Percentiles rank a stretch among this genome's conserved stretches.
Evolutionary conservation across 2,888 invertebrate species (phyloP).

Genomic region (Ormyrus nitidulus): DNA sequence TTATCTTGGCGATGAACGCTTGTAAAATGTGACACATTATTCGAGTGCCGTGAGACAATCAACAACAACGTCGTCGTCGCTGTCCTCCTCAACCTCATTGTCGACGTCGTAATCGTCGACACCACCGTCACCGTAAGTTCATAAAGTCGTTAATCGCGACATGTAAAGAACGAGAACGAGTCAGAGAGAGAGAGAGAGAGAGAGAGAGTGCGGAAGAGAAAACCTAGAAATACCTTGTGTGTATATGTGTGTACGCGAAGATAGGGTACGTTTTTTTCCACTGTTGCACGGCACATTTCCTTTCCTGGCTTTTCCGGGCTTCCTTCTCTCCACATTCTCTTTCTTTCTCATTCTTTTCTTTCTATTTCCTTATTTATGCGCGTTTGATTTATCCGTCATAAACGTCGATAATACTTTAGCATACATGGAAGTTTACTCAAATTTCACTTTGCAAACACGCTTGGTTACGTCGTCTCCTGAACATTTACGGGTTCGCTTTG

Average conservation of each 20-base stretch:
- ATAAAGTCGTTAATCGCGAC: not conserved
- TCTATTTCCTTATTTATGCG: not conserved
- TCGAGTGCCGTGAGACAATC: conserved; percentile 1
- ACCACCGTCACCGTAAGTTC: conserved; percentile 21
- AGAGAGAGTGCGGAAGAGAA: not conserved
- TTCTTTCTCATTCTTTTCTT: not conserved
- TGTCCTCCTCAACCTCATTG: conserved; percentile 3
- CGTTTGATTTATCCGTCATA: not conserved
- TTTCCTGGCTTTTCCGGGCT: not conserved
- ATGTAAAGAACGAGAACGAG: conserved; percentile 3
- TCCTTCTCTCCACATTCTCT: not conserved
- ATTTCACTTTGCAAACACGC: not conserved
- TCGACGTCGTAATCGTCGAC: conserved; percentile 23
- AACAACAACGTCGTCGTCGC: conserved; percentile 28
- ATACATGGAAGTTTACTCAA: not conserved
- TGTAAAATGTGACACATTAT: conserved; percentile 40
- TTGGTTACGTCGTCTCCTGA: not conserved
- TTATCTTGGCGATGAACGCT: not conserved
- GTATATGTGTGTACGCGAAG: conserved; percentile 1
- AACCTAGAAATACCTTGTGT: conserved; percentile 32
- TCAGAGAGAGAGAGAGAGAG: not conserved
- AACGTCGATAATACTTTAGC: conserved; percentile 8
- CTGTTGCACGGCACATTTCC: conserved; percentile 4
- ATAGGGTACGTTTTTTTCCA: conserved; percentile 27
- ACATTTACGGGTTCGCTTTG: too few relatives aligned